Evolutionary conservation across 2,888 invertebrate species (phyloP).

Genomic region (Nomada ruficornis): DNA sequence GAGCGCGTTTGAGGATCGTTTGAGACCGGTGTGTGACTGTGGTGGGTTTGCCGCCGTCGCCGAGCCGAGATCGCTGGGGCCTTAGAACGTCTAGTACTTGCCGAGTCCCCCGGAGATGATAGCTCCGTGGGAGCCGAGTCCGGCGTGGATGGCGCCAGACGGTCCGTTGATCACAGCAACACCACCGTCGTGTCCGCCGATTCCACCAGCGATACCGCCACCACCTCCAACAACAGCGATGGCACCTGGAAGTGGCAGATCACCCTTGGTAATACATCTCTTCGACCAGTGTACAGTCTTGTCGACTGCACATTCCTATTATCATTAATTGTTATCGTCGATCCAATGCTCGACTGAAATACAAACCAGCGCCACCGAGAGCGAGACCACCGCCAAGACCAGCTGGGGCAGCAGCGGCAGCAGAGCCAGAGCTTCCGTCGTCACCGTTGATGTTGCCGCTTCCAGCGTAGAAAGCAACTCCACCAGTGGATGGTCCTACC

Average conservation of each 20-base stretch:
- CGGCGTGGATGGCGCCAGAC: constrained; percentile 84
- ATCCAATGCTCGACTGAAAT: not conserved
- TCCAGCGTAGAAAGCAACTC: constrained; percentile 82
- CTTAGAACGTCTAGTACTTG: constrained; percentile 83
- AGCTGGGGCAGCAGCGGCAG: constrained; percentile 82
- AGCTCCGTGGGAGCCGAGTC: constrained; percentile 84
- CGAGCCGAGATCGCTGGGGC: constrained; percentile 84
- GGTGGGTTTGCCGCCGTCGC: constrained; percentile 84
- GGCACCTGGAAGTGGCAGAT: constrained; percentile 74
- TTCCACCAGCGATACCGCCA: constrained; percentile 81
- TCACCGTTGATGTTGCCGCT: constrained; percentile 84
- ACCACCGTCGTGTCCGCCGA: constrained; percentile 83
- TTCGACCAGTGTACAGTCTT: not conserved
- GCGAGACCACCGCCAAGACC: constrained; percentile 54
- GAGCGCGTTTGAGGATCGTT: constrained; percentile 82
- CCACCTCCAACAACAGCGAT: constrained; percentile 83
- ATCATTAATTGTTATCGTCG: not conserved
- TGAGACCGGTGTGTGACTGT: constrained; percentile 82
- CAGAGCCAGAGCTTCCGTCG: constrained; percentile 83
- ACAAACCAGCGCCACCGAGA: constrained; percentile 54
- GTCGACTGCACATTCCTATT: too few species aligned
- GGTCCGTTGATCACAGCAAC: constrained; percentile 84
- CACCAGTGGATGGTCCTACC: constrained; percentile 83
- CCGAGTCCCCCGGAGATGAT: constrained; percentile 82
- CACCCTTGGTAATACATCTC: not conserved